Evolutionary conservation across 2,888 invertebrate genomes (phyloP), one percentile per base, ranked within the genome.

Genomic region (Amphipyra berbera): DNA sequence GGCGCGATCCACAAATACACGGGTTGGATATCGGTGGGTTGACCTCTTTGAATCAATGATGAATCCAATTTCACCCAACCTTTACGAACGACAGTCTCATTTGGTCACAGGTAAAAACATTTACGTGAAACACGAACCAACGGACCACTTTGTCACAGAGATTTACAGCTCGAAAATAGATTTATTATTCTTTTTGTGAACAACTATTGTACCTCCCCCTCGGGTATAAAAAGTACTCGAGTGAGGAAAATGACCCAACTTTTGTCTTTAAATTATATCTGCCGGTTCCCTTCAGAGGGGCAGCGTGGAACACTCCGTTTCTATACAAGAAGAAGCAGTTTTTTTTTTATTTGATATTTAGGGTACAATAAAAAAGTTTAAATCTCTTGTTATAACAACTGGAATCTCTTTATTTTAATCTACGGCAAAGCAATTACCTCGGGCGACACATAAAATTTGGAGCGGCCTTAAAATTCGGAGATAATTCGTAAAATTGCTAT

Each of bases 31-130:
- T 83, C 80, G 81, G 80, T 61, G 82, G 84, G 81, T 82, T 88
- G 88, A 90, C 90, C 90, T 88, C 87, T 87, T 84, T 91, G 90
- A 90, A 91, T 92, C 87, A 90, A 87, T 90, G 88, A 91, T 90
- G 90, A 90, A 90, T 90, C 85, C 88, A 91, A 90, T 91, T 89
- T 85, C 76, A 73, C 71, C 78, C 78, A 76, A 74, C 78, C 85
- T 83, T 85, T 85, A 83, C 82, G 82, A 53, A 74, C 74, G 78
- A 72, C 79, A 78, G 82, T 76, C 82, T 83, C 81, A 84, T 87
- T 87, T 84, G 82, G 79, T 77, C 82, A 74, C 82, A 83, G 88
- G 88, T 86, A 88, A 84, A 83, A 84, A 85, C 83, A 85, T 86
- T 86, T 84, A 82, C 82, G 82, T 79, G 75, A 82, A 85, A 85